Evolutionary conservation across 2,797 vertebrate genomes (phyloP), one percentile per base, ranked within the genome.

Genomic region (Rhodeus uyekii): DNA sequence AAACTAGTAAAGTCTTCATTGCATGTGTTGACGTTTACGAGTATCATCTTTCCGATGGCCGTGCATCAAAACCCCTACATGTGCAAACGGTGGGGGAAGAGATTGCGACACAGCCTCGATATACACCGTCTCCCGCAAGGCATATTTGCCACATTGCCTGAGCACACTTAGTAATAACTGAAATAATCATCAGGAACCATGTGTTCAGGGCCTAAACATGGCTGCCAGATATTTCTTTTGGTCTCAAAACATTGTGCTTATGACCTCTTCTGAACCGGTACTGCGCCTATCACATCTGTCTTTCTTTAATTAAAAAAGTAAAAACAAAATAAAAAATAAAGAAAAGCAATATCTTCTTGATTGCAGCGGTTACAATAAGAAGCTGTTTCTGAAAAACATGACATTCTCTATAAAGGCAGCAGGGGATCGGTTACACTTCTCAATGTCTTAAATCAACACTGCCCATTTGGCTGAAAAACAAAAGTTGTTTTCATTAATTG

Each of bases 401-500:
- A 19, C 22, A 72, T 63, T 71, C 61, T 68, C 60, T 18, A 8
- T 75, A 76, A 72, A 83, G 27, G n/a, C n/a, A 13, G 32, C 74
- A 58, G 18, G 29, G 42, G 60, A 38, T 36, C 24, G 50, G 46
- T 58, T 76, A 78, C 60, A 61, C 64, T 50, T 72, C 55, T 68
- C 64, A 42, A 63, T 67, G 64, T 73, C 34, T 61, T 64, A 84
- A 60, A 75, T 78, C 78, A 76, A 74, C 75, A 65, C 55, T 77
- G 76, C 69, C 64, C 80, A 42, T 46, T 82, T 80, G 82, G 72
- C 72, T 34, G 61, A 18, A 80, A 85, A 93, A 88, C 90, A 93
- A 92, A 93, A 92, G 90, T 93, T 91, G 90, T 93, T 93, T 92
- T 93, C 91, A 94, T 94, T 92, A 93, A 91, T 93, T 89, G 93